Evolutionary conservation across 2,113 vertebrate genomes (phyloP).

Genomic region (Leptosomus discolor): DNA sequence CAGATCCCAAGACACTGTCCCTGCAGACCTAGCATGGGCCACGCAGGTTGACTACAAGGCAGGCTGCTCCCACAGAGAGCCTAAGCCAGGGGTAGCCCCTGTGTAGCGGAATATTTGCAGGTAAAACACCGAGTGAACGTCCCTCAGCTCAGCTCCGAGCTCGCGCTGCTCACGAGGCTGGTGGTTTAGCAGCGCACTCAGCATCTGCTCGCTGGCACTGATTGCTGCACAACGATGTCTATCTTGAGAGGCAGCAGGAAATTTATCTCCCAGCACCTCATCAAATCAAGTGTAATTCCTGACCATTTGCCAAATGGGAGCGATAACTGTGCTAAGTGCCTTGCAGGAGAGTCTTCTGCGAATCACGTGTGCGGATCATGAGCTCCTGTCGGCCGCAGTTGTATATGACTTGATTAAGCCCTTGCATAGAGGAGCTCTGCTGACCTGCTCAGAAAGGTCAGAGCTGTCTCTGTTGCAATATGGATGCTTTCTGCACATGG

Average conservation of each 20-base stretch:
- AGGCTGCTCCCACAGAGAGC: not conserved
- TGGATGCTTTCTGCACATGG: not conserved
- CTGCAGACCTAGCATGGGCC: not conserved
- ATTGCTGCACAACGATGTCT: not conserved
- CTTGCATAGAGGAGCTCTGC: not conserved
- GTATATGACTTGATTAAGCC: not conserved
- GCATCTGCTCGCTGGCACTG: not conserved
- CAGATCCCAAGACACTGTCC: not conserved
- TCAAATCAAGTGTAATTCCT: constrained; percentile 20
- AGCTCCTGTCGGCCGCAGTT: not conserved
- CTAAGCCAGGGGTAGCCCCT: not conserved
- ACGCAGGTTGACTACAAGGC: not conserved
- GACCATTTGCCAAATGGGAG: constrained; percentile 6
- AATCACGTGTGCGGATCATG: not conserved
- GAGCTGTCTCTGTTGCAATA: not conserved
- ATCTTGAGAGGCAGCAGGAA: not conserved
- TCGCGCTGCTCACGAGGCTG: not conserved
- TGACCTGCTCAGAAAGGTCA: not conserved
- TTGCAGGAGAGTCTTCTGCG: not conserved
- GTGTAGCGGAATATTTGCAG: not conserved
- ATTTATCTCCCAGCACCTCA: constrained; percentile 10
- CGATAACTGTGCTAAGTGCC: not conserved
- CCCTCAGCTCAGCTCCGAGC: not conserved
- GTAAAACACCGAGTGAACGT: not conserved
- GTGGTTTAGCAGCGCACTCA: not conserved